Base-by-base conservation (phyloP, 1,140 invertebrate species). In the Drosophila sp. region DNA sequence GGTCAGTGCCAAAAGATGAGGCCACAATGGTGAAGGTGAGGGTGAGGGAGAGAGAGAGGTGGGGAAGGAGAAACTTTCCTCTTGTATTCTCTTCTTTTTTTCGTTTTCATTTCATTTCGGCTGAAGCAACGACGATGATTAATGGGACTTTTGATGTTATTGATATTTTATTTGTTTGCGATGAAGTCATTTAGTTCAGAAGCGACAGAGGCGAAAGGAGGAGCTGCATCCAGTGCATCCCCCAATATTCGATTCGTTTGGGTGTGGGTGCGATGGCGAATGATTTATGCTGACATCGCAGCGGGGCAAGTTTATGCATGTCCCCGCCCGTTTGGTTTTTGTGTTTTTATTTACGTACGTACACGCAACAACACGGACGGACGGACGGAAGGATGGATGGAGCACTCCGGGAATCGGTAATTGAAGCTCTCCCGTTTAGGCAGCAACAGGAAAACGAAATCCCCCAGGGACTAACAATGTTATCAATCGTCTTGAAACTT, bases 81-180 rank as follows among this genome's bases (percentile, higher is more conserved):
- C 4, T 17, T 50, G 23, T 3, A 2, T 50, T 50, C n/a, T 6
- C 55, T 35, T 25, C 23, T 3, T 1, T 17, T 17, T 25, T 23
- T 32, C 8, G 11, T 56, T 32, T 32, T 56, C 23, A 7, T 23
- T 33, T 30, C 55, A 33, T 58, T 35, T 58, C 35, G 23, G 29
- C 3, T 38, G 10, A 55, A 65, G 30, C 40, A 47, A 35, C 66
- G 30, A 35, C 38, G 65, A 86, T 85, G 82, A 85, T 86, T 86
- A 81, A 85, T 85, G 74, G 60, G 82, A 72, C 75, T 86, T 85
- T 70, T 72, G 74, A 81, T 67, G 66, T 78, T 86, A 86, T 85
- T 85, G 81, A 85, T 81, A 85, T 86, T 85, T 85, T 81, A 85
- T 85, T 85, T 84, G 77, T 77, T 72, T 85, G 76, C 81, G 66